Base-by-base conservation (phyloP, 1,140 invertebrate genomes). In the Brachionus rotundiformis region DNA sequence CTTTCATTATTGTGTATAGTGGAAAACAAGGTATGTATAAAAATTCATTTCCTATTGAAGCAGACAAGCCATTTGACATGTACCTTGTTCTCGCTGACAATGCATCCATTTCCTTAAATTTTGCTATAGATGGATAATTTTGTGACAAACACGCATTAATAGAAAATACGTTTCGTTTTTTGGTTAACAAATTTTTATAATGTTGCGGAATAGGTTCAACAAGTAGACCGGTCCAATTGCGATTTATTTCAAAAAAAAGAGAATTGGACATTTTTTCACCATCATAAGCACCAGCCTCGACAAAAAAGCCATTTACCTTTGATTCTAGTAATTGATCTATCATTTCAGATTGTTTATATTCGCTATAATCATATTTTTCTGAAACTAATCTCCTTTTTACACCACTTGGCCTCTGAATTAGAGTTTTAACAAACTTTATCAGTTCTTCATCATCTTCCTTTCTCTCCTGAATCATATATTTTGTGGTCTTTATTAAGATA, bases 161-260 rank as follows among this genome's bases (percentile, higher is more conserved):
- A 10, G 73, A 54, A 47, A 49, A 82, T 11, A 41, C 39, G 8
- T 79, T 54, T 13, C 82, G 39, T 13, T 61, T 49, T 27, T 89
- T 90, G 3, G 82, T 82, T 1, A 88, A 25, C 84, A 90, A 84
- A 41, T 88, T 84, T 4, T 83, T 83, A 84, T 89, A 90, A 81
- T 90, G 89, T 1, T 86, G 92, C 16, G 27, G 91, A 85, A 93
- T 92, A 0, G 92, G 92, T 77, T 93, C 90, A 11, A 93, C 90
- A 54, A 93, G 89, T 6, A 93, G 87, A 1, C 93, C 93, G 79
- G 88, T 88, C 93, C 93, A 94, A 54, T 89, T 89, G 7, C 92
- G 88, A 16, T 90, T 89, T 4, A 89, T 87, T 84, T 93, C 92
- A 49, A 94, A 85, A 90, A 90, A 92, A 76, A 90, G 87, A 0